phyloP scores from a whole-genome alignment of 2,888 invertebrate species.

The Heliothis peltigera region DNA sequence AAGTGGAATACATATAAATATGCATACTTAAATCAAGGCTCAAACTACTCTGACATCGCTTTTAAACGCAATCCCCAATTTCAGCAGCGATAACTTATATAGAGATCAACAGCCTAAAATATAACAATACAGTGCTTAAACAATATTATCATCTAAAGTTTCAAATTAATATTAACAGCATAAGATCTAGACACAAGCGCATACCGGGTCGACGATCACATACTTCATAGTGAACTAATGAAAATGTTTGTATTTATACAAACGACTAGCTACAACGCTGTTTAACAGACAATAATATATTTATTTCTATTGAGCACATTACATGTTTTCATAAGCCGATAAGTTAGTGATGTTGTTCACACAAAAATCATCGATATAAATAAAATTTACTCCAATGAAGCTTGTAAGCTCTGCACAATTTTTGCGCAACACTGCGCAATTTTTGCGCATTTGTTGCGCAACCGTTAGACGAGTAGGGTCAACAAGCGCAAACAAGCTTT shows the following conservation, averaged over 20 bases:
- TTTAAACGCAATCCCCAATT: conserved; percentile 15
- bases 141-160: conserved; percentile 27
- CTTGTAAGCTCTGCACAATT: background rate
- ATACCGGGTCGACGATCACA: conserved; percentile 39
- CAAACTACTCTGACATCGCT: conserved; percentile 15
- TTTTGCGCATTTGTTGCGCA: background rate
- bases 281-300: conserved; percentile 66
- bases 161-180: conserved; percentile 31
- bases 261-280: conserved; percentile 61
- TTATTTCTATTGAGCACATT: conserved; percentile 75
- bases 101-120: conserved; percentile 33
- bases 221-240: conserved; percentile 53
- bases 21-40: background rate
- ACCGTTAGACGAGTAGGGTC: background rate
- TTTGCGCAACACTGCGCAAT: background rate
- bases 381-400: background rate
- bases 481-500: background rate
- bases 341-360: conserved; percentile 52
- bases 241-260: conserved; percentile 61
- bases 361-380: conserved; percentile 26
- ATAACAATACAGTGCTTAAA: conserved; percentile 36
- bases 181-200: conserved; percentile 39
- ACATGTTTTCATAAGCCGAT: conserved; percentile 73
- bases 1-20: background rate
- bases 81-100: conserved; percentile 5